Conservation (phyloP, 2,113 vertebrate genomes). For the Plestiodon gilberti region DNA sequence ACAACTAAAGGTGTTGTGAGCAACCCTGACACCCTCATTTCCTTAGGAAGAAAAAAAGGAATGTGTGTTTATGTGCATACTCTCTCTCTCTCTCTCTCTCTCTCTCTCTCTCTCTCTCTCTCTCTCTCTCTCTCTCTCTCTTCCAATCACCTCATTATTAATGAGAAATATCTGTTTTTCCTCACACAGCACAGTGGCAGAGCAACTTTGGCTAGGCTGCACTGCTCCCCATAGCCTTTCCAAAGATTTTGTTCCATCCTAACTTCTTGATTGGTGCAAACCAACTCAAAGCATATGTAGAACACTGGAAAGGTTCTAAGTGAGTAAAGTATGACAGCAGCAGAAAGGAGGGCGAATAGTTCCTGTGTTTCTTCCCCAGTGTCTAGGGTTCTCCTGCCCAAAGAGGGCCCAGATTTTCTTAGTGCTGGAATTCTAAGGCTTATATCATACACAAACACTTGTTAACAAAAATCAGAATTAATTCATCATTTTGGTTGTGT, state of each 20-base stretch:
- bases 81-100: neutral
- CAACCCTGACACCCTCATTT: neutral
- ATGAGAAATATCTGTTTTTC: neutral
- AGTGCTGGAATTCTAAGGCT: neutral
- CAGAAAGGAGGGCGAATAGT: neutral
- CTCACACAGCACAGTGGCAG: neutral
- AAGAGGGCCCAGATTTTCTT: neutral
- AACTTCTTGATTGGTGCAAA: neutral
- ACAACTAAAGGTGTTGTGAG: neutral
- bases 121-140: too few species aligned
- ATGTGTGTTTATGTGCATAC: neutral
- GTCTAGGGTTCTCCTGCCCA: neutral
- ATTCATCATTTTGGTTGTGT: neutral
- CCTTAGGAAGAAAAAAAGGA: neutral
- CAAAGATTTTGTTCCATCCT: neutral
- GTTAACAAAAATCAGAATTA: neutral
- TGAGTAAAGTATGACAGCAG: neutral
- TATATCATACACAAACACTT: neutral
- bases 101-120: neutral
- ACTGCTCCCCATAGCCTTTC: neutral
- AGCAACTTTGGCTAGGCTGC: neutral
- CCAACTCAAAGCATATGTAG: neutral
- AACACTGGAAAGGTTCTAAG: neutral
- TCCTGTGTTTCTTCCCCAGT: neutral
- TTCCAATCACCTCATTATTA: neutral